Evolutionary conservation across 2,797 vertebrate genomes (phyloP).

Genomic region (Mus caroli): DNA sequence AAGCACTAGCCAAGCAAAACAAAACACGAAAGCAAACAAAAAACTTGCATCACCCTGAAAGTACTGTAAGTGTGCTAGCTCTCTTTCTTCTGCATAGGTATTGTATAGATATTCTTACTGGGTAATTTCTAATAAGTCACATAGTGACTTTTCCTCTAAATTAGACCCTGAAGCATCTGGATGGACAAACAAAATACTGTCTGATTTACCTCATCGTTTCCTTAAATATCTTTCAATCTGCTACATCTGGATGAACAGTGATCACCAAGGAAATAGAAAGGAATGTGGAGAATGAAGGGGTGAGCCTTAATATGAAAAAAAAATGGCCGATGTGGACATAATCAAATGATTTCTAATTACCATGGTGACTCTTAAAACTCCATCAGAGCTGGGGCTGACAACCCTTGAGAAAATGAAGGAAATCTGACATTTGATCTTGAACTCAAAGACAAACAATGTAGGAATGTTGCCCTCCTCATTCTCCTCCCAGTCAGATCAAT

Average conservation of each 20-base stretch:
- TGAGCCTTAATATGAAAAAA: background rate
- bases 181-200: background rate
- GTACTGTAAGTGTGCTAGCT: background rate
- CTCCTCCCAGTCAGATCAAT: background rate
- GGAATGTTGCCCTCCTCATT: background rate
- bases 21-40: background rate
- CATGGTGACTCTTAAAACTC: slow-evolving; percentile 31
- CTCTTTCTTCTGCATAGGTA: background rate
- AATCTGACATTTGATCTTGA: background rate
- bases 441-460: background rate
- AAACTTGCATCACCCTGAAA: background rate
- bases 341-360: background rate
- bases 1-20: background rate
- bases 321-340: background rate
- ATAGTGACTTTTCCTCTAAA: background rate
- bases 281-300: background rate
- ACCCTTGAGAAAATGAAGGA: background rate
- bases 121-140: background rate
- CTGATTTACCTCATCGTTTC: background rate
- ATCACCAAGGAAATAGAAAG: background rate
- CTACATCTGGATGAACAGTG: background rate
- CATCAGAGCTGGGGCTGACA: background rate
- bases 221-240: background rate
- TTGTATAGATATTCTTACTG: background rate
- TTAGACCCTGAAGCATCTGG: background rate